Evolutionary conservation across 2,797 vertebrate species (phyloP).

Genomic region (Myotis myotis): DNA sequence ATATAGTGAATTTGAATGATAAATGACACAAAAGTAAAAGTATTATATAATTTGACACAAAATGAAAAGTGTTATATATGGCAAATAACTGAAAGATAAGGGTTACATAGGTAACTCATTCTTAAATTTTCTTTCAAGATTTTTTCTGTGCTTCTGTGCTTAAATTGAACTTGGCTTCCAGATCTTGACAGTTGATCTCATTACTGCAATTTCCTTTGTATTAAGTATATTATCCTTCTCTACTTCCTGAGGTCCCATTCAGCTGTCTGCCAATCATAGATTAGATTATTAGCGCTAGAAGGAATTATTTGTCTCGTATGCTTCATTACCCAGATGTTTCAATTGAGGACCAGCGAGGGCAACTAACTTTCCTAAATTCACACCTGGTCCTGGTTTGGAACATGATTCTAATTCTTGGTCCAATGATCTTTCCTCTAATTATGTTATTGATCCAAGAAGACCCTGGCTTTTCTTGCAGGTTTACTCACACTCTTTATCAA

Average conservation of each 20-base stretch:
- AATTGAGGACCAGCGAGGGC: background rate
- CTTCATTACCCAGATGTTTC: background rate
- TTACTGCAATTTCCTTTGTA: background rate
- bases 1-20: background rate
- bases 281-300: background rate
- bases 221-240: background rate
- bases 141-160: background rate
- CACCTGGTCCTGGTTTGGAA: background rate
- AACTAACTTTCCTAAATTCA: background rate
- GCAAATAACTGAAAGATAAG: background rate
- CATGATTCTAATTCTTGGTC: background rate
- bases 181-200: background rate
- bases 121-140: background rate
- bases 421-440: background rate
- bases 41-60: background rate
- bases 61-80: background rate
- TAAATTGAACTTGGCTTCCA: background rate
- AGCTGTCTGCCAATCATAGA: background rate
- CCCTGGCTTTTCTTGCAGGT: background rate
- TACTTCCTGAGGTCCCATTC: background rate
- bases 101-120: background rate
- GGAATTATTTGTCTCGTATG: background rate
- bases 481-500: background rate
- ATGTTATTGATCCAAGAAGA: background rate
- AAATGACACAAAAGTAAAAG: background rate